Evolutionary conservation across 2,113 vertebrate species (phyloP).

Genomic region (Actenoides hombroni): DNA sequence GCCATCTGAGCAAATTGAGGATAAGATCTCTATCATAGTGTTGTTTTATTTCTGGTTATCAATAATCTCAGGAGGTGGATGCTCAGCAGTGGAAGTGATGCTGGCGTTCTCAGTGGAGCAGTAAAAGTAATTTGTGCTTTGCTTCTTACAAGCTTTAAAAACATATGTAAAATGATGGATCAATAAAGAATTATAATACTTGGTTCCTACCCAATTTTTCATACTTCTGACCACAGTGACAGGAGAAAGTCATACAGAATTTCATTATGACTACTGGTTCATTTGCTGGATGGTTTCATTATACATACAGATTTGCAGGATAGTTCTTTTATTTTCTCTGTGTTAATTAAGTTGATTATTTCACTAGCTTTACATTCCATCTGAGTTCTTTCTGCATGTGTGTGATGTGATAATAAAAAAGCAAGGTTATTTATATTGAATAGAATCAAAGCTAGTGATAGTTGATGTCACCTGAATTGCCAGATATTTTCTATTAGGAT

Average conservation of each 20-base stretch:
- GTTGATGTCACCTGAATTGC: not conserved
- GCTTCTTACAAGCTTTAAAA: not conserved
- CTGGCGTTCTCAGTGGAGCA: rapidly evolving
- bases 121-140: not conserved
- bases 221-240: not conserved
- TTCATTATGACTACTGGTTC: not conserved
- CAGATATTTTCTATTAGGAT: not conserved
- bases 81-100: not conserved
- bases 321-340: not conserved
- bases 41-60: not conserved
- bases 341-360: conserved; percentile 32
- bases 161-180: not conserved
- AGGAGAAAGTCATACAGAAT: not conserved
- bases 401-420: conserved; percentile 1
- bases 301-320: not conserved
- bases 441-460: not conserved
- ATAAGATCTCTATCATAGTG: rapidly evolving
- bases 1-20: not conserved
- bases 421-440: not conserved
- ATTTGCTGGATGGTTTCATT: not conserved
- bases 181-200: not conserved
- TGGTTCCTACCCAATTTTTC: not conserved
- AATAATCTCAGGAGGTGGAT: not conserved
- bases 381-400: not conserved
- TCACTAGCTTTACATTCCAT: not conserved